These are phyloP conservation scores for Drosophila equinoxialis DNA, from an alignment of 1,140 invertebrate species.

Conservation along the genomic window DNA sequence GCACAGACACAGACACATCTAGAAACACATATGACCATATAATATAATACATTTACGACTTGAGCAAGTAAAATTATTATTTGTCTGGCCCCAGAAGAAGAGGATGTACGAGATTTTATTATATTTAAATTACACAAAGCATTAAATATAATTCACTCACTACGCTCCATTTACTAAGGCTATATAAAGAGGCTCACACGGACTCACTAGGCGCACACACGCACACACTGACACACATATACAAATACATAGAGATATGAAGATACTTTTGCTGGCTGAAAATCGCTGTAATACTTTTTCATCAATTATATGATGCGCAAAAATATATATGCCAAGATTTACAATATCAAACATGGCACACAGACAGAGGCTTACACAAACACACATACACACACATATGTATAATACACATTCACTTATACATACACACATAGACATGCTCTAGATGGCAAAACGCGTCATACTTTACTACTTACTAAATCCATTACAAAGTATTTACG, in stretches of 20 bases:
- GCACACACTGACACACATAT: constrained; percentile 33
- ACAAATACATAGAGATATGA: constrained; percentile 38
- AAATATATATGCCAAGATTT: constrained; percentile 75
- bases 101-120: constrained; percentile 65
- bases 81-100: constrained; percentile 37
- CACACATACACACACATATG: constrained; percentile 19
- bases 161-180: constrained; percentile 79
- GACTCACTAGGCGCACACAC: constrained; percentile 18
- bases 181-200: constrained; percentile 49
- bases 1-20: background rate
- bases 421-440: constrained; percentile 60
- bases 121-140: constrained; percentile 81
- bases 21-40: constrained; percentile 20
- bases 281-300: constrained; percentile 80
- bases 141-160: constrained; percentile 81
- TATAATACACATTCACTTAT: too few species aligned
- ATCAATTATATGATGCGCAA: constrained; percentile 81
- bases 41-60: constrained; percentile 50
- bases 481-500: constrained; percentile 82
- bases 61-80: constrained; percentile 57
- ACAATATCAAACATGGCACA: constrained; percentile 71
- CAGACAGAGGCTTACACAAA: constrained; percentile 43
- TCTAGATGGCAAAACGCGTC: constrained; percentile 77
- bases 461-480: constrained; percentile 82
- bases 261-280: constrained; percentile 56